Conservation (phyloP, 2,888 invertebrate genomes). For the Habrosyne pyritoides region DNA sequence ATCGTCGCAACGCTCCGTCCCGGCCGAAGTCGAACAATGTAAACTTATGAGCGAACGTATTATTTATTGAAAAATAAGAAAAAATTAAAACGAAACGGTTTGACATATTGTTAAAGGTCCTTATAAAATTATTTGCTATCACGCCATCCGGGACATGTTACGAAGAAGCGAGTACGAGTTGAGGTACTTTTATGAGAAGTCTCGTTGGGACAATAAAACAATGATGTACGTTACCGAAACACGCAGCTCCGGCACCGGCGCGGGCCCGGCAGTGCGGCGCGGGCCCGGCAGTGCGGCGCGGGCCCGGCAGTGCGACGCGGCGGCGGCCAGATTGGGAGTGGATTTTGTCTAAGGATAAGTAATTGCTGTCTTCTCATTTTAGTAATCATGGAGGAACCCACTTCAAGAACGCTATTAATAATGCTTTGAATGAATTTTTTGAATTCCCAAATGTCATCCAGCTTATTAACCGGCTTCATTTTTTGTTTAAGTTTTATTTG, state of each 20-base stretch:
- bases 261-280: too few relatives aligned
- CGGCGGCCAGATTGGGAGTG: conserved; percentile 48
- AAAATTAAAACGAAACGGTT: conserved; percentile 62
- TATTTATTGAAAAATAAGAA: conserved; percentile 79
- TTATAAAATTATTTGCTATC: conserved; percentile 83
- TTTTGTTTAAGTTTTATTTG: conserved; percentile 79
- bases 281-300: too few relatives aligned
- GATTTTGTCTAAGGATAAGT: conserved; percentile 64
- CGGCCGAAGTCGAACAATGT: conserved; percentile 78
- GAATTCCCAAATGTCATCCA: conserved; percentile 83
- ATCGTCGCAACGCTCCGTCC: conserved; percentile 65
- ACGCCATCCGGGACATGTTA: conserved; percentile 72
- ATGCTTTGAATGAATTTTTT: conserved; percentile 78
- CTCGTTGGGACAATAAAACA: conserved; percentile 54
- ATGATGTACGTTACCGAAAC: conserved; percentile 32
- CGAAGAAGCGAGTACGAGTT: conserved; percentile 61
- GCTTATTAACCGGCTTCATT: conserved; percentile 82
- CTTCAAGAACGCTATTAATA: conserved; percentile 78
- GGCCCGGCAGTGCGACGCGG: conserved; percentile 49
- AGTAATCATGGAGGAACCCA: conserved; percentile 66
- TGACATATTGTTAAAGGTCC: conserved; percentile 81
- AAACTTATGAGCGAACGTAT: conserved; percentile 77
- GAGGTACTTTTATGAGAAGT: conserved; percentile 50
- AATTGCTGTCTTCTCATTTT: conserved; percentile 71
- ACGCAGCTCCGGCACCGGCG: too few relatives aligned